Percentiles rank a stretch among this genome's conserved stretches.
Evolutionary conservation across 1,140 invertebrate genomes (phyloP).

Genomic region (Papilio glaucus): DNA sequence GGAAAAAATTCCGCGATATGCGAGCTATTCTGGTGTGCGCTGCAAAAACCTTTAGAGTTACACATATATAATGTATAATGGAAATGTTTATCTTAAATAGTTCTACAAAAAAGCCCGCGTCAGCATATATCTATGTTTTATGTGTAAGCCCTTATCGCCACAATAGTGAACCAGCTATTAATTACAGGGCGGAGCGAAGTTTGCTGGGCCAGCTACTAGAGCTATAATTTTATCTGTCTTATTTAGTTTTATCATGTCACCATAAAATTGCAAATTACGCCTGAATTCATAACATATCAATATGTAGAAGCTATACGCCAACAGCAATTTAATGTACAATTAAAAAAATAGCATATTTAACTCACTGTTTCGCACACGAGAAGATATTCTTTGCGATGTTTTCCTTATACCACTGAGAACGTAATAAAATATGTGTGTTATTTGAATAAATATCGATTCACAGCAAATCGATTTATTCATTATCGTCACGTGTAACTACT

Average conservation of each 20-base stretch:
- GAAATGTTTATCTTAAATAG: no score
- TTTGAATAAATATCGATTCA: background rate
- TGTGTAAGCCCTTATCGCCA: no score
- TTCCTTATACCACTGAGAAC: background rate
- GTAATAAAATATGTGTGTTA: background rate
- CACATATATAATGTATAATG: no score
- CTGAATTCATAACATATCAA: background rate
- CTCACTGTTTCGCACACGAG: background rate
- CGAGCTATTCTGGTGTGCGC: no score
- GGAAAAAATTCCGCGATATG: no score
- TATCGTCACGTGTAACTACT: background rate
- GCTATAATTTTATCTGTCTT: no score
- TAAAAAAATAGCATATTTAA: background rate
- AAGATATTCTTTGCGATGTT: background rate
- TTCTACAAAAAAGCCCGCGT: no score
- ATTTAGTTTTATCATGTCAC: background rate
- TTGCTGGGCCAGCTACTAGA: no score
- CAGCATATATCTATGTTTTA: no score
- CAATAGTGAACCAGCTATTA: no score
- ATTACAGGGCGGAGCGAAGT: no score
- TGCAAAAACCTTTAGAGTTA: no score
- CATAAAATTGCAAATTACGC: background rate
- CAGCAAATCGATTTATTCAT: background rate
- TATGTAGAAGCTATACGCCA: background rate
- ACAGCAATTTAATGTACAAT: background rate